Conservation (phyloP, 2,113 vertebrate genomes). For the Chloebia gouldiae region DNA sequence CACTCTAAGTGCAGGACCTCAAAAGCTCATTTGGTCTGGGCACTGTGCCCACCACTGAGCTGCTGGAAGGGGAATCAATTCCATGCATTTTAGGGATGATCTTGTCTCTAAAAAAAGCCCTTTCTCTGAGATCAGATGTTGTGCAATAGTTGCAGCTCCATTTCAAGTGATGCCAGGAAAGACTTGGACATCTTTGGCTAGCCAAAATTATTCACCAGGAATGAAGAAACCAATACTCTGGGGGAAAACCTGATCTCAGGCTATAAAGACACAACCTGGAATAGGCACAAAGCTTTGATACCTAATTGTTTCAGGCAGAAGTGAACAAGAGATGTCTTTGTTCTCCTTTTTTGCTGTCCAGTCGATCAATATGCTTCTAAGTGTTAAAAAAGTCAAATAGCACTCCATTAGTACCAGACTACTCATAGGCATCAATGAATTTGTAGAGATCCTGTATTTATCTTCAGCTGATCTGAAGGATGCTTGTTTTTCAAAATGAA, state of each 20-base stretch:
- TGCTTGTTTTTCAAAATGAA: background rate
- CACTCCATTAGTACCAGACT: background rate
- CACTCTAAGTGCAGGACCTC: background rate
- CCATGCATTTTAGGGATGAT: background rate
- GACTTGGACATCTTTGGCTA: background rate
- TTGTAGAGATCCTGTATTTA: background rate
- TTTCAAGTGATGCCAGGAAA: background rate
- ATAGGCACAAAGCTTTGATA: background rate
- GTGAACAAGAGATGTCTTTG: background rate
- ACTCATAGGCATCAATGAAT: background rate
- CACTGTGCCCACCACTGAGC: background rate
- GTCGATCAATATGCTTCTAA: background rate
- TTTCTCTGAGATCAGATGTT: background rate
- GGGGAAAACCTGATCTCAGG: background rate
- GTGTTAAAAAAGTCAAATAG: background rate
- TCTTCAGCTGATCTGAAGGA: background rate
- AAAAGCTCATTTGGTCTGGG: conserved; percentile 30
- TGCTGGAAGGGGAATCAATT: background rate
- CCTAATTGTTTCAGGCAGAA: background rate
- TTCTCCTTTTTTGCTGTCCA: background rate
- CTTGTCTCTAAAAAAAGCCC: background rate
- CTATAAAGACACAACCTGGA: background rate
- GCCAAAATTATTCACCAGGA: background rate
- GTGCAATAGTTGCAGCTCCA: background rate
- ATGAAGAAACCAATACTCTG: background rate